These are phyloP conservation scores for Azorinus chamasolen DNA, from an alignment of 2,888 invertebrate genomes.

Conservation along the genomic window DNA sequence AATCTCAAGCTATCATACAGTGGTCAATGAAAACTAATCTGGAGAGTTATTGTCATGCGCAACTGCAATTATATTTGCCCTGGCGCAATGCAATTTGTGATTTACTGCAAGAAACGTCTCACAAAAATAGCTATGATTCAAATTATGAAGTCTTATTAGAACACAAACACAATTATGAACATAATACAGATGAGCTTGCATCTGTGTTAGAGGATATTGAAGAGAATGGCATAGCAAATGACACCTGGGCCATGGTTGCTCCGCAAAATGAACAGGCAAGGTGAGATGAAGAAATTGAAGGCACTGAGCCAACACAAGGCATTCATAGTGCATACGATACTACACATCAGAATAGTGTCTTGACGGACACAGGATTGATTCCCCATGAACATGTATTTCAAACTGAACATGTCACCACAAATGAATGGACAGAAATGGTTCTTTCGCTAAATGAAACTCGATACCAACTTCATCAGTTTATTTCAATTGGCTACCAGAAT, in stretches of 20 bases:
- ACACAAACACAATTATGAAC: slow-evolving; percentile 37
- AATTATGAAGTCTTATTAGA: slow-evolving; percentile 12
- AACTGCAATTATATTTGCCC: slow-evolving; percentile 51
- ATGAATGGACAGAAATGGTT: slow-evolving; percentile 22
- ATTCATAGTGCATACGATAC: slow-evolving; percentile 18
- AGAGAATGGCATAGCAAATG: slow-evolving; percentile 48
- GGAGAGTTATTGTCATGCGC: slow-evolving; percentile 48
- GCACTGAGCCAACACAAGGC: too few species aligned
- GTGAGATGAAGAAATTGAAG: too few species aligned
- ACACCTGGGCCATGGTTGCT: slow-evolving; percentile 46
- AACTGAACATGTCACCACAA: slow-evolving; percentile 34
- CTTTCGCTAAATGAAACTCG: too few species aligned
- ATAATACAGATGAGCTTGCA: slow-evolving; percentile 31
- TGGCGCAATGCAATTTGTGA: slow-evolving; percentile 50
- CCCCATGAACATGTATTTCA: slow-evolving; percentile 32
- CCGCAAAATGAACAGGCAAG: slow-evolving; percentile 51
- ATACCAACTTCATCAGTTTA: too few species aligned
- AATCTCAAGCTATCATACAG: slow-evolving; percentile 41
- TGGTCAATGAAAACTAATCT: slow-evolving; percentile 40
- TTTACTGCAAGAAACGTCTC: slow-evolving; percentile 29
- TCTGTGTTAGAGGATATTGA: slow-evolving; percentile 36
- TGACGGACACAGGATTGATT: slow-evolving; percentile 24
- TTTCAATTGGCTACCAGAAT: slow-evolving; percentile 50
- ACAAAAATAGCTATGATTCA: slow-evolving; percentile 35
- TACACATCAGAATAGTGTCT: too few species aligned